Percentiles rank a stretch among this genome's conserved stretches.
phyloP scores from a whole-genome alignment of 2,888 invertebrate genomes.

The Lasioglossum villosulum region DNA sequence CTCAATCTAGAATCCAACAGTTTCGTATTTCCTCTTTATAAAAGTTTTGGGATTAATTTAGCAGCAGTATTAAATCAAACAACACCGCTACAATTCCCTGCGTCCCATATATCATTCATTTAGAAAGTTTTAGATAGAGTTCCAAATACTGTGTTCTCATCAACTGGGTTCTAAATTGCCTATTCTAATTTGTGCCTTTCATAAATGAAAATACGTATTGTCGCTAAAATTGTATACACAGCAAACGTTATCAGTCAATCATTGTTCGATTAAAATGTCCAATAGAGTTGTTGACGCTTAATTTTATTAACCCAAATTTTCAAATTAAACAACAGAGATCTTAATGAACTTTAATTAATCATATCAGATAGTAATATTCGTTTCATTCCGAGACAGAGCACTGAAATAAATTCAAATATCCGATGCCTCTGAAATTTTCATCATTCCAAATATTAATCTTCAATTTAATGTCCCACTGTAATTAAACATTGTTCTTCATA shows the following conservation, averaged over 20 bases:
- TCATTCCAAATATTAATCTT: no score
- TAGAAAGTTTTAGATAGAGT: neutral
- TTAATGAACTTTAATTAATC: neutral
- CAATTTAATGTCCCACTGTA: no score
- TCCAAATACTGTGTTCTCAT: neutral
- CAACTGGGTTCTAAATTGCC: neutral
- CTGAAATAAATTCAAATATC: neutral
- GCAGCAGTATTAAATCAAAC: neutral
- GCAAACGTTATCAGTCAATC: neutral
- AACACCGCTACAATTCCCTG: neutral
- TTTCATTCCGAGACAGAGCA: neutral
- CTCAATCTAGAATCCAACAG: neutral
- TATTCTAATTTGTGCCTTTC: neutral
- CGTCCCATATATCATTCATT: neutral
- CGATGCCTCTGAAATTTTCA: no score
- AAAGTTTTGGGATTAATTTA: neutral
- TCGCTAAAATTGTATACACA: no score
- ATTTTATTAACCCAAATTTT: neutral
- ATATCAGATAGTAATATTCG: neutral
- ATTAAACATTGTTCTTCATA: no score
- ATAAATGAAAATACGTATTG: neutral
- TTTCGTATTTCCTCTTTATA: neutral
- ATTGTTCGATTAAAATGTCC: neutral
- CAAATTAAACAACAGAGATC: neutral
- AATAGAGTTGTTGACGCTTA: neutral